phyloP scores from a whole-genome alignment of 2,113 vertebrate species.

The Siniperca chuatsi region DNA sequence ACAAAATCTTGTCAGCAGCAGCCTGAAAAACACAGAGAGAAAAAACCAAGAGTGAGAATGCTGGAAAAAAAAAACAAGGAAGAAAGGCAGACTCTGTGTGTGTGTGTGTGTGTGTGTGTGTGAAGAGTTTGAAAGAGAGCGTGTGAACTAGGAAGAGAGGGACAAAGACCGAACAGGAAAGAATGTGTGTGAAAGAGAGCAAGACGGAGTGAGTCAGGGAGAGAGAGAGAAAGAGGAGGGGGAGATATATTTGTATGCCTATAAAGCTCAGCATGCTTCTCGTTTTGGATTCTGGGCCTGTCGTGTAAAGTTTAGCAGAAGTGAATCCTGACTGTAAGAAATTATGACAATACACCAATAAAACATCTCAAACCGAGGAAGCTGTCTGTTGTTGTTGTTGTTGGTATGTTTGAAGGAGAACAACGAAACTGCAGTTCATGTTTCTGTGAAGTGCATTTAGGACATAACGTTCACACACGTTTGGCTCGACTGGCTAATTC shows the following conservation, averaged over 20 bases:
- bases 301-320: slow-evolving; percentile 45
- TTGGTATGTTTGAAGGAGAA: slow-evolving; percentile 3
- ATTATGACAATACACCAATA: slow-evolving; percentile 38
- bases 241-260: slow-evolving; percentile 55
- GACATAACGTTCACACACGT: not conserved
- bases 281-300: slow-evolving; percentile 18
- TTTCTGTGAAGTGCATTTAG: slow-evolving; percentile 2
- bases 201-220: slow-evolving; percentile 1
- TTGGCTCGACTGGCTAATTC: too few relatives aligned
- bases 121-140: not conserved
- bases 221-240: slow-evolving; percentile 12
- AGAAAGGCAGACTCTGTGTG: not conserved
- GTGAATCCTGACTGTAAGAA: slow-evolving; percentile 53
- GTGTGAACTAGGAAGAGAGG: slow-evolving; percentile 34
- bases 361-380: slow-evolving; percentile 45
- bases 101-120: slow-evolving; percentile 3
- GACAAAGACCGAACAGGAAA: slow-evolving; percentile 36
- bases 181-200: slow-evolving; percentile 36
- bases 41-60: not conserved
- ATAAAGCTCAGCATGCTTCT: slow-evolving; percentile 55
- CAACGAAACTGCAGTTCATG: not conserved
- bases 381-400: slow-evolving; percentile 9
- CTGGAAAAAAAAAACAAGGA: not conserved
- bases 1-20: not conserved
- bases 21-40: not conserved